phyloP scores from a whole-genome alignment of 2,797 vertebrate genomes.

The Crenuchus spilurus region DNA sequence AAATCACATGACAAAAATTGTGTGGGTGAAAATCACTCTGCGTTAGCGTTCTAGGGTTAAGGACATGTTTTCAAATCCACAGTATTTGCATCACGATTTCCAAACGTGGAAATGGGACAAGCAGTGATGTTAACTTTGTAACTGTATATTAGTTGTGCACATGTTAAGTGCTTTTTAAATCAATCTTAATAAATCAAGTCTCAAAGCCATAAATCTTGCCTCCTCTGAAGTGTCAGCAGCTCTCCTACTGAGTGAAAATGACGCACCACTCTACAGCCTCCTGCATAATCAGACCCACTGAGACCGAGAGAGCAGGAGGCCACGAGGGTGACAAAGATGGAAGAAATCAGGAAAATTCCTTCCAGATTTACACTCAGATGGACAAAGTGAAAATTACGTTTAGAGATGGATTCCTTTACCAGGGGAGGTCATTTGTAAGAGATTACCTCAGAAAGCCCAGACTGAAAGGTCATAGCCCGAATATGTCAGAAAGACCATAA shows the following conservation, averaged over 20 bases:
- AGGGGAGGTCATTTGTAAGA: background rate
- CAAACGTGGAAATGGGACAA: background rate
- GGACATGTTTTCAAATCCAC: background rate
- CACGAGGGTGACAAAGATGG: conserved; percentile 23
- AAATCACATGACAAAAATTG: no score
- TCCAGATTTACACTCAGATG: conserved; percentile 35
- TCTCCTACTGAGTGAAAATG: conserved; percentile 33
- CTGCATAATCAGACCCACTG: conserved; percentile 15
- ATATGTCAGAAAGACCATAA: no score
- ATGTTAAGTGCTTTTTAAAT: background rate
- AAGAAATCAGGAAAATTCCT: conserved; percentile 24
- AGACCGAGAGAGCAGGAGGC: background rate
- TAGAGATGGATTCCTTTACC: background rate
- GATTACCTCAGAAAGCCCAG: no score
- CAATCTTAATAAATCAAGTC: conserved; percentile 7
- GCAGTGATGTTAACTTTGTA: background rate
- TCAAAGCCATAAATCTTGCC: conserved; percentile 2
- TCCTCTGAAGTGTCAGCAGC: background rate
- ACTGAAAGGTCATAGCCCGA: no score
- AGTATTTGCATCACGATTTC: background rate
- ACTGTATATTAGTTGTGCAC: background rate
- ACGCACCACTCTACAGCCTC: background rate
- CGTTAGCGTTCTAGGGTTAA: no score
- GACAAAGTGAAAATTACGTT: conserved; percentile 19
- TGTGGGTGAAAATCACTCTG: no score